Evolutionary conservation across 1,140 invertebrate genomes (phyloP), one percentile per base, ranked within the genome.

Genomic region (Eumaeus atala): DNA sequence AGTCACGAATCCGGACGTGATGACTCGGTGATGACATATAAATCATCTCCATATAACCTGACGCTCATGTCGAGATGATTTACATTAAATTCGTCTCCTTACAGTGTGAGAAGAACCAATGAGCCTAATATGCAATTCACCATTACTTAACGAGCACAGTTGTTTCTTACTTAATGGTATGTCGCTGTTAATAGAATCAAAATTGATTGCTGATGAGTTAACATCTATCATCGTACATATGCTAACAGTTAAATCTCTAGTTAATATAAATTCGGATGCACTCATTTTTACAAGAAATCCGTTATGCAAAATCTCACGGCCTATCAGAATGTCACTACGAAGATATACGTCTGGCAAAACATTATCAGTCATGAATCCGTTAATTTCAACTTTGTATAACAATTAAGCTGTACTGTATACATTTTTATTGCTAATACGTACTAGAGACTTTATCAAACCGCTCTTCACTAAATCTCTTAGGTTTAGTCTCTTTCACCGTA

Each of bases 11-110:
- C 10, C 36, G 12, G 36, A 38, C 36, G 58, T 50, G 59, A 10
- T 57, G 55, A 54, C 89, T 86, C 16, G 63, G 64, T 2, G 68
- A 58, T 0, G 86, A 89, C 0, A 81, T 61, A 0, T 47, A 37
- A 64, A 90, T 91, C 2, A 91, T 51, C 12, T 61, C 47, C 10
- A 82, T 51, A 57, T 78, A 91, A 58, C 87, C 77, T 40, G 36
- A 18, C 74, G 74, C 14, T 61, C 63, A 5, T 66, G 66, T 47
- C 77, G 36, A 6, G 58, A 10, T 61, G 58, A 0, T 64, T 64
- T 9, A 66, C 72, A 0, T 65, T 65, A 52, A 71, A 72, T 21
- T 67, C 62, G 0, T 14, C 56, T 44, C 11, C 48, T 34, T 2
- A 57, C 49, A 0, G 49, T 57, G 5, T 12, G 11, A 51, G 12